Conservation (phyloP, 2,797 vertebrate genomes). For the Sorex maritimensis region DNA sequence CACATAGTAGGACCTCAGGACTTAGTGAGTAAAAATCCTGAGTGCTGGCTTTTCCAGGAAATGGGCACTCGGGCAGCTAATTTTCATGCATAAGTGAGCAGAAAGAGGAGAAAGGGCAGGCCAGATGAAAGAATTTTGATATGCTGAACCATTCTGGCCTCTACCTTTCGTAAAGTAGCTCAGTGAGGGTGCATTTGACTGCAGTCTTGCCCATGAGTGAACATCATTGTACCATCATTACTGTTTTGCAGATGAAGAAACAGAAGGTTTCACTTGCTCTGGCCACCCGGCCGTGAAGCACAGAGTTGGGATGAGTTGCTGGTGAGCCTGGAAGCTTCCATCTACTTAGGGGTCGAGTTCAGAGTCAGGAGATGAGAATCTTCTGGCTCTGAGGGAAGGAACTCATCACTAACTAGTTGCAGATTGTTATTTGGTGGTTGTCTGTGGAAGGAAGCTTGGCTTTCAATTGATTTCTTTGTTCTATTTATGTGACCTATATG, state of each 20-base stretch:
- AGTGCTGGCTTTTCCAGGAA: neutral
- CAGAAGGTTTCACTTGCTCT: neutral
- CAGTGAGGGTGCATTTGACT: neutral
- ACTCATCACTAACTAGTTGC: neutral
- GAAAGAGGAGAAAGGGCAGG: neutral
- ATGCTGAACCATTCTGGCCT: neutral
- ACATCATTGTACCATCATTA: neutral
- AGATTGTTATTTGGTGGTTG: constrained; percentile 1
- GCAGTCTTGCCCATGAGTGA: neutral
- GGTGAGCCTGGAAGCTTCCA: neutral
- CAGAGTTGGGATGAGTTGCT: neutral
- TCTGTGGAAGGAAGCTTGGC: neutral
- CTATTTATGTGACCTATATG: neutral
- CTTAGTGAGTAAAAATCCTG: neutral
- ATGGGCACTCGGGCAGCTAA: neutral
- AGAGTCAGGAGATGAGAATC: neutral
- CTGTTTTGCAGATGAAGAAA: constrained; percentile 14
- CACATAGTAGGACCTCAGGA: neutral
- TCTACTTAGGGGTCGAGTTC: neutral
- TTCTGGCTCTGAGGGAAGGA: neutral
- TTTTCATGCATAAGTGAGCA: constrained; percentile 31
- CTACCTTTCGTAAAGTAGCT: neutral
- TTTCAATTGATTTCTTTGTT: constrained; percentile 64
- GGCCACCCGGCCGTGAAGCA: neutral
- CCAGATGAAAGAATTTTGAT: neutral